phyloP scores from a whole-genome alignment of 2,888 invertebrate genomes.

The Fissipunctia ypsillon region DNA sequence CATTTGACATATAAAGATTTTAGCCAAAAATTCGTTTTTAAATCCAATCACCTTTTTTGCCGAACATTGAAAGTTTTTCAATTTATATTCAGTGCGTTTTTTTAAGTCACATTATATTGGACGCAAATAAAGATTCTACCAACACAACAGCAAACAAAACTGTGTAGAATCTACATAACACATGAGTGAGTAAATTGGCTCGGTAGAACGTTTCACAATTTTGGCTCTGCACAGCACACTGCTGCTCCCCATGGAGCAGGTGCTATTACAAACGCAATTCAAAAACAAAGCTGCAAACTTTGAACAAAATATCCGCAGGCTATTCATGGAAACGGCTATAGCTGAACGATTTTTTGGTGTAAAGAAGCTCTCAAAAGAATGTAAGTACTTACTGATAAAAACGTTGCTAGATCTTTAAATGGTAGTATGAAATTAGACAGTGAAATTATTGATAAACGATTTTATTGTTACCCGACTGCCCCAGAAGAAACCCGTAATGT shows the following conservation, averaged over 20 bases:
- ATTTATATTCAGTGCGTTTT: not conserved
- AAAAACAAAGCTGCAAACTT: slow-evolving; percentile 8
- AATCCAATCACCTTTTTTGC: no score
- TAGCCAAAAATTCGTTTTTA: no score
- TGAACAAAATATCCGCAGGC: not conserved
- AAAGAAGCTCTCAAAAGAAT: not conserved
- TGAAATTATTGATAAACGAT: not conserved
- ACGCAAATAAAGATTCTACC: not conserved
- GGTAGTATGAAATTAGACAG: not conserved
- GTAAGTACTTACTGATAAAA: not conserved
- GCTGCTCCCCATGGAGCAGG: not conserved
- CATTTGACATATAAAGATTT: no score
- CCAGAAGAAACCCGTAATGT: no score
- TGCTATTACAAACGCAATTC: not conserved
- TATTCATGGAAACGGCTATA: not conserved
- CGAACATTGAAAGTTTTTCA: no score
- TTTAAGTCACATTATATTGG: not conserved
- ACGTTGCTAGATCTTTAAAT: not conserved
- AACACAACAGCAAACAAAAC: not conserved
- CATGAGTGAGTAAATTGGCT: slow-evolving; percentile 16
- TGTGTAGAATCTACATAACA: not conserved
- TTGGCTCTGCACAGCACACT: not conserved
- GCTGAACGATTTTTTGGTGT: not conserved
- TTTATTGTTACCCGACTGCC: not conserved
- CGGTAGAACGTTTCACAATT: slow-evolving; percentile 6